Conservation (phyloP, 2,113 vertebrate species). For the Poeciliopsis retropinna region DNA sequence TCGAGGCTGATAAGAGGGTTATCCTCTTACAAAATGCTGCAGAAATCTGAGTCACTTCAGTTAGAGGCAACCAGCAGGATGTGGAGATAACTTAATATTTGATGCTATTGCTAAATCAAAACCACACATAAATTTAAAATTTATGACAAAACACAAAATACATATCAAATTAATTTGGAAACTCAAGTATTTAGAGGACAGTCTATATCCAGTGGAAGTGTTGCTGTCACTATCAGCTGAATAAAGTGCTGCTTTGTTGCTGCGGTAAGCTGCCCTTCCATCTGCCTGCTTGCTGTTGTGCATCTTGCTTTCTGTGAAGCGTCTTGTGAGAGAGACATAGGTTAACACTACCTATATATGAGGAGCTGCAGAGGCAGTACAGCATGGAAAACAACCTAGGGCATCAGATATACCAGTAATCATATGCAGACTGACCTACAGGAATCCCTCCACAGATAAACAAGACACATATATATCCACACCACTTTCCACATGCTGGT, state of each 20-base stretch:
- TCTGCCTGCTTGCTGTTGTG: constrained; percentile 23
- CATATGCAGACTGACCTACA: rapidly evolving
- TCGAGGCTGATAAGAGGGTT: constrained; percentile 61
- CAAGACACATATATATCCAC: not conserved
- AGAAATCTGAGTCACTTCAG: constrained; percentile 36
- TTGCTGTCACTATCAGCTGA: constrained; percentile 45
- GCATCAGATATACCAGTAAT: not conserved
- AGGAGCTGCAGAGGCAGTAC: constrained; percentile 40
- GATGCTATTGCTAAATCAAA: constrained; percentile 11
- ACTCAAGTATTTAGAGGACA: constrained; percentile 11
- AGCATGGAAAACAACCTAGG: constrained; percentile 9
- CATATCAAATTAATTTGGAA: constrained; percentile 46
- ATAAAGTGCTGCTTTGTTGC: constrained; percentile 58
- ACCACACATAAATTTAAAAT: constrained; percentile 2
- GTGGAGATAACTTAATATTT: constrained; percentile 16
- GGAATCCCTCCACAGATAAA: not conserved
- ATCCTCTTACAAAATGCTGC: constrained; percentile 38
- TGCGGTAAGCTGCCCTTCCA: constrained; percentile 48
- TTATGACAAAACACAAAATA: not conserved
- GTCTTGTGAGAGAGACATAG: constrained; percentile 74
- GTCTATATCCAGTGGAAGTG: constrained; percentile 37
- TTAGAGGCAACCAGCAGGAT: constrained; percentile 18
- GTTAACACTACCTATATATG: constrained; percentile 66
- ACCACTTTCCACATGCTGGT: constrained; percentile 9
- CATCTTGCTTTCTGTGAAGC: constrained; percentile 41